Base-by-base conservation (phyloP, 2,888 invertebrate species). In the Cataglyphis rosenhaueri region DNA sequence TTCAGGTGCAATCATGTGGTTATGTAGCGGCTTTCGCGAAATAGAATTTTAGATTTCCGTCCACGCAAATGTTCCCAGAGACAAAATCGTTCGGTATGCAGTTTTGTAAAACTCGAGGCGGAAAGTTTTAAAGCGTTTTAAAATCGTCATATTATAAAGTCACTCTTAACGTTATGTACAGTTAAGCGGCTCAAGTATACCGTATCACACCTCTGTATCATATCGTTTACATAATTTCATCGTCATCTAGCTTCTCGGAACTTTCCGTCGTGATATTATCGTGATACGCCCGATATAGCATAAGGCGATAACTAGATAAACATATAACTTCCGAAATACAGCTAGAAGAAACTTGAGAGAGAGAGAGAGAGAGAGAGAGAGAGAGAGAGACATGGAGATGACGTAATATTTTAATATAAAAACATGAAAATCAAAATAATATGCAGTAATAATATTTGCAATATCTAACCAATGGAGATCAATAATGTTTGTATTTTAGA, bases 201-300 rank as follows among this genome's bases (percentile, higher is more conserved):
- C 32, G 59, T 81, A 62, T 82, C 79, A 70, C 55, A 52, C n/a
- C 48, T 52, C 81, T 61, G 29, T n/a, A n/a, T 15, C 68, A 29
- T 81, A 70, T 82, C 68, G 62, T 68, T 70, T 66, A 70, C 79
- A 78, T 82, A 82, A 79, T 79, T 82, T 62, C 32, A 15, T 62
- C 70, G 81, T 59, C 70, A 70, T 79, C 55, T 78, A 35, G 70
- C 59, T 79, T 70, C 78, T 44, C 25, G 25, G 59, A 79, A 79
- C 59, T 59, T 59, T n/a, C 32, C 57, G 32, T 78, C 48, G 57
- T 18, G 18, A 70, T 70, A 44, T 70, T 59, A 70, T 9, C 12
- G 18, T 52, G 48, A 52, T 8, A 52, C n/a, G 48, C 18, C 3
- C 25, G 38, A 59, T 70, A 21, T 1, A 57, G 65, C 65, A 12